phyloP scores from a whole-genome alignment of 2,888 invertebrate genomes.

The Microctonus aethiopoides region DNA sequence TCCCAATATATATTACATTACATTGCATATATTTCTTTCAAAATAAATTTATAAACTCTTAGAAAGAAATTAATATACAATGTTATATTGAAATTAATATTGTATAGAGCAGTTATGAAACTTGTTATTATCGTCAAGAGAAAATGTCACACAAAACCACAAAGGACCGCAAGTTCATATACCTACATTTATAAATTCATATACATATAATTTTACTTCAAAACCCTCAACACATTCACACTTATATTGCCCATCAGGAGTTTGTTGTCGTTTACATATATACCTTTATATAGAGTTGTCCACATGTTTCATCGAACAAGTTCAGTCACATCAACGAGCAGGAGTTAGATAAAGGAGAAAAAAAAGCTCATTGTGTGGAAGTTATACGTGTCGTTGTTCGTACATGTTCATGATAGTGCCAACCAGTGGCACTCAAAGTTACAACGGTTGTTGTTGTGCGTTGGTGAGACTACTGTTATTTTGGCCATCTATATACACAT shows the following conservation, averaged over 20 bases:
- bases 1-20: no score
- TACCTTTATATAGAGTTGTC: neutral
- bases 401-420: slow-evolving; percentile 31
- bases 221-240: neutral
- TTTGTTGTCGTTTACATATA: neutral
- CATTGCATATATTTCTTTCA: no score
- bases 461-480: slow-evolving; percentile 32
- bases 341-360: neutral
- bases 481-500: neutral
- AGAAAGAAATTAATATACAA: no score
- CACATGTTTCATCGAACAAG: neutral
- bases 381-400: slow-evolving; percentile 21
- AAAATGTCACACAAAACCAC: neutral
- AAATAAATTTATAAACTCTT: no score
- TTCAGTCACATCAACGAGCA: neutral
- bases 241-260: neutral
- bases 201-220: neutral
- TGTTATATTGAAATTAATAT: no score
- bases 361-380: slow-evolving; percentile 12
- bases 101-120: no score
- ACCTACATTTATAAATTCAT: neutral
- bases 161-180: neutral
- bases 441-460: slow-evolving; percentile 28
- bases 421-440: slow-evolving; percentile 32
- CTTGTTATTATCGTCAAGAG: neutral